Conservation (phyloP, 2,113 vertebrate species). For the Antidorcas marsupialis region DNA sequence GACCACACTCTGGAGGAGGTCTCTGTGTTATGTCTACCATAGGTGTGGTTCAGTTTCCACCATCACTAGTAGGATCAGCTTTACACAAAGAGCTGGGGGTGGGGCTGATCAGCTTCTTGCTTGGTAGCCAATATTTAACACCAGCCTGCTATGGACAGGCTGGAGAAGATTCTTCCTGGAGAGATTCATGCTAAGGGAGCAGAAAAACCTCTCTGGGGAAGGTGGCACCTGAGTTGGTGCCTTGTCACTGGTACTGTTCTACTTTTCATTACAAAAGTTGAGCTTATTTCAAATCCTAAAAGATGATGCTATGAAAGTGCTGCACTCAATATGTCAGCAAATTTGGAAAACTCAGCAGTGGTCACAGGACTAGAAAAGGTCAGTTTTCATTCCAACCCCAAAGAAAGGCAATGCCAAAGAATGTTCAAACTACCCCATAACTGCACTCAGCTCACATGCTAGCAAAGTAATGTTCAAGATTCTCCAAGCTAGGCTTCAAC, state of each 20-base stretch:
- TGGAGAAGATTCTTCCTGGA: not conserved
- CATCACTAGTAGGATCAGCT: accelerated
- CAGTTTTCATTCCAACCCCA: not conserved
- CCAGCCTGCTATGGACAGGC: not conserved
- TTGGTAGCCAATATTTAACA: not conserved
- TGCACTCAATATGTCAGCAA: not conserved
- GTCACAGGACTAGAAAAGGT: not conserved
- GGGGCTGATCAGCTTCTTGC: not conserved
- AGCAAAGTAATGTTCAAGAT: not conserved
- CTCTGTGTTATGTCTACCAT: accelerated
- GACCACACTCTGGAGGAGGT: not conserved
- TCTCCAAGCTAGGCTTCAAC: not conserved
- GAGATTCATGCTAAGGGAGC: accelerated
- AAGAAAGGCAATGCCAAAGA: not conserved
- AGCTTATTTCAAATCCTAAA: not conserved
- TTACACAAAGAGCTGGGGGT: not conserved
- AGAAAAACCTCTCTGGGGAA: not conserved
- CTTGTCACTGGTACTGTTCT: not conserved
- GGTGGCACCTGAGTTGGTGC: not conserved
- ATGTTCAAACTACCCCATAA: not conserved
- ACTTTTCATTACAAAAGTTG: not conserved
- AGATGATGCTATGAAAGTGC: not conserved
- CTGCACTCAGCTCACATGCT: not conserved
- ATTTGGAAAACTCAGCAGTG: not conserved
- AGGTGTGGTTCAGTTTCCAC: not conserved